phyloP scores from a whole-genome alignment of 2,797 vertebrate species.

The Rhinella marina region DNA sequence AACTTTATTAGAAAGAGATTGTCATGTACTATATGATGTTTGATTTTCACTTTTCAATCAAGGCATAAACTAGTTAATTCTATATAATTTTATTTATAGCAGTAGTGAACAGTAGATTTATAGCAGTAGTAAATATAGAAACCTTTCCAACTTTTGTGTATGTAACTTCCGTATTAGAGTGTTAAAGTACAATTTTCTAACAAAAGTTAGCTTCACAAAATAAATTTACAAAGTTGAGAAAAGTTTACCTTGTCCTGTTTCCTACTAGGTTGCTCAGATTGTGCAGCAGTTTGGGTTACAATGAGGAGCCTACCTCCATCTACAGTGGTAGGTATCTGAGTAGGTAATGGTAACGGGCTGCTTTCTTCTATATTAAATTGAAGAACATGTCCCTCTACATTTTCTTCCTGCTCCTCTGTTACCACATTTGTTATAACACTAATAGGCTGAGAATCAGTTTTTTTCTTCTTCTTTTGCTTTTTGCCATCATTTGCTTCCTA shows the following conservation, averaged over 20 bases:
- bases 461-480: conserved; percentile 49
- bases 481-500: conserved; percentile 37
- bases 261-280: background rate
- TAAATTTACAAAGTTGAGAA: background rate
- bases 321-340: background rate
- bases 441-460: conserved; percentile 17
- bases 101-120: background rate
- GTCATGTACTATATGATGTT: too few relatives aligned
- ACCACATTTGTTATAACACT: conserved; percentile 51
- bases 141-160: background rate
- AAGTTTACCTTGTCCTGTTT: conserved; percentile 51
- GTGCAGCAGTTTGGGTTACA: background rate
- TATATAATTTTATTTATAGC: background rate
- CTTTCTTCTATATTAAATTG: background rate
- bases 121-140: background rate
- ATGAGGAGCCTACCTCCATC: background rate
- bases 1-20: too few relatives aligned
- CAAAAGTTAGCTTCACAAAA: background rate
- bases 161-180: background rate
- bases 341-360: background rate
- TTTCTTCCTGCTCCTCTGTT: conserved; percentile 29
- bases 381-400: background rate
- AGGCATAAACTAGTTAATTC: background rate
- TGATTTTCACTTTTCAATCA: too few relatives aligned
- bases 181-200: too few relatives aligned